phyloP scores from a whole-genome alignment of 30 jellyfish, hydroid and myxozoan species.

The Aurelia aurita complex sp. Pacific region DNA sequence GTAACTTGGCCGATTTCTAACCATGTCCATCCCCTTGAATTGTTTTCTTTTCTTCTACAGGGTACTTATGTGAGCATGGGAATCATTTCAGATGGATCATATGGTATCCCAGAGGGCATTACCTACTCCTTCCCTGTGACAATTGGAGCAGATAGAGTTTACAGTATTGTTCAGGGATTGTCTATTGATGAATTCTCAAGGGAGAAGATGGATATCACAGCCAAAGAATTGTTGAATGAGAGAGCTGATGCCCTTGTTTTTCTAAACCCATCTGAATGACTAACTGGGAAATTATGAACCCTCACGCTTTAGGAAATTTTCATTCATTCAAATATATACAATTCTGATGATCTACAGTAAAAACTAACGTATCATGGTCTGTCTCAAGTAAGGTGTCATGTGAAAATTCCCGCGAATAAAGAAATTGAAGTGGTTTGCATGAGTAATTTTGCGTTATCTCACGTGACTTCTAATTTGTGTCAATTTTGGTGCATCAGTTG shows the following conservation, averaged over 20 bases:
- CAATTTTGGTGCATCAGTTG: too few species aligned
- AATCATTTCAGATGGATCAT: constrained; percentile 94
- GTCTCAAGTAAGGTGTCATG: too few species aligned
- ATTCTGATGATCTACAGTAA: too few species aligned
- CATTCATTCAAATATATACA: too few species aligned
- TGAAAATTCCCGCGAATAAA: too few species aligned
- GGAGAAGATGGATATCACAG: constrained; percentile 93
- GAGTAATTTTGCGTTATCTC: too few species aligned
- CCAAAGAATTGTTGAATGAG: constrained; percentile 87
- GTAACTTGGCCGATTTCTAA: too few species aligned
- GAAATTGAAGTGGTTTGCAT: too few species aligned
- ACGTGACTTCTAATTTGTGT: too few species aligned
- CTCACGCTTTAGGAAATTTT: too few species aligned
- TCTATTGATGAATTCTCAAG: constrained; percentile 90
- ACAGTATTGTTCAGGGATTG: constrained; percentile 91
- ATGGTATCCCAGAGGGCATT: constrained; percentile 95
- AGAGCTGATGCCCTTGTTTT: constrained; percentile 71
- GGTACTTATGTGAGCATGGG: constrained; percentile 97
- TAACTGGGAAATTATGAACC: constrained; percentile 20
- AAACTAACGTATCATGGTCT: not conserved
- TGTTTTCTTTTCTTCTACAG: not conserved
- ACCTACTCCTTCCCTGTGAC: constrained; percentile 92
- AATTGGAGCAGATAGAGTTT: constrained; percentile 69
- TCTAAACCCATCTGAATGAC: constrained; percentile 79
- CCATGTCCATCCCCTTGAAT: too few species aligned